Evolutionary conservation across 2,797 vertebrate genomes (phyloP), one percentile per base, ranked within the genome.

Genomic region (Tolypeutes matacus): DNA sequence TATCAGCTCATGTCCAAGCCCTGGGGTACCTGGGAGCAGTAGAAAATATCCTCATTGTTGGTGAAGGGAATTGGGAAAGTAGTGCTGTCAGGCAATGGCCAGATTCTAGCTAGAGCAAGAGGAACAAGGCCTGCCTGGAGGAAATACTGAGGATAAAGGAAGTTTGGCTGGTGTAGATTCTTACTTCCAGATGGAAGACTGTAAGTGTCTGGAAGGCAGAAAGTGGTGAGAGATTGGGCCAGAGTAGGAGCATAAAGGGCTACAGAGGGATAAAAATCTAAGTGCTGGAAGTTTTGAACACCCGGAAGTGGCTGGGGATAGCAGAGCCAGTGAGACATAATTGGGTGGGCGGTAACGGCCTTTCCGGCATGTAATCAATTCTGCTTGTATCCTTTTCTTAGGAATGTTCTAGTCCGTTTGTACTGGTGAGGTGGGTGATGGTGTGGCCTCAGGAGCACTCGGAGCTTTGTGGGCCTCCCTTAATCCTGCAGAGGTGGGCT

Each of bases 371-470:
- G 34, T 65, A 18, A 29, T 15, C 31, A 2, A 23, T 10, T n/a
- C 62, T 69, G 27, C 27, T 49, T 20, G 17, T 13, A 39, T 18
- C 2, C 12, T 75, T 92, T 65, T 46, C 34, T 77, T 15, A 60
- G 36, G 75, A 36, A 58, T 86, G 34, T 67, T 81, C 67, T 86
- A 53, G 21, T 53, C 23, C 8, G n/a, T n/a, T 31, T 31, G n/a
- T 18, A 64, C 27, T 18, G 23, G 9, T 12, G 4, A 73, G 34
- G 31, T 23, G 5, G 4, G n/a, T 75, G 15, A 31, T 1, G 2
- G 42, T 23, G 5, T 15, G 51, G 39, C 23, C 58, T 0, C 18
- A 42, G 6, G 21, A 39, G 23, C 5, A 14, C 3, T 0, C 11
- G 29, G 64, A 53, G 25, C 25, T 90, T 12, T 5, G 0, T 65